Base-by-base conservation (phyloP, 2,113 vertebrate genomes). In the Melanotaenia duboulayi region DNA sequence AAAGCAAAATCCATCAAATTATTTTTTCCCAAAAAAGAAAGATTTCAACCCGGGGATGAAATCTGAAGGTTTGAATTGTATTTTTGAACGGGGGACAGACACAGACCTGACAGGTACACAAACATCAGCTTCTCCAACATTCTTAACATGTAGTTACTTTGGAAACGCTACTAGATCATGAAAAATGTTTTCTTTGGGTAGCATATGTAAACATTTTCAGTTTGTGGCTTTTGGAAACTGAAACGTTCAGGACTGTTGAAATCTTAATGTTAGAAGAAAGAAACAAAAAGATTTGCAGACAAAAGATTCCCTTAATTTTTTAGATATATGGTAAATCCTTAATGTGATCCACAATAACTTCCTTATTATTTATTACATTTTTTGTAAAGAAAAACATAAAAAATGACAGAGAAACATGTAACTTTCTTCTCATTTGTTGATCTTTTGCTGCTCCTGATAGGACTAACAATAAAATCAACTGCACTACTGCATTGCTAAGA, bases 91-190 rank as follows among this genome's bases (percentile, higher is more conserved):
- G n/a, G n/a, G n/a, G n/a, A n/a, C n/a, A n/a, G n/a, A n/a, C n/a
- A n/a, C n/a, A 77, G n/a, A 1, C 3, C 72, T 74, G 82, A 84
- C 81, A 76, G 83, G 52, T 71, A 65, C 22, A 20, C 69, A 57
- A 71, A 82, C 63, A 85, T 63, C 35, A 64, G 40, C 25, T 22
- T 35, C 56, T 70, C 60, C 76, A n/a, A 20, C 3, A n/a, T 17
- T 39, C 65, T 68, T 59, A 25, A 50, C 64, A 20, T 0, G 6
- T 19, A 25, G 28, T 72, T 55, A 12, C 59, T 63, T 44, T 40
- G 4, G 37, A 8, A 69, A 64, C 46, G 23, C 39, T 40, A 24
- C 49, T 49, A 40, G 28, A 25, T 63, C n/a, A 19, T 42, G 57
- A 39, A 49, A 46, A 25, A 48, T 59, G 35, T 49, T 44, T 49